Base-by-base conservation (phyloP, 2,113 vertebrate species). In the Rhadina sibilatrix region DNA sequence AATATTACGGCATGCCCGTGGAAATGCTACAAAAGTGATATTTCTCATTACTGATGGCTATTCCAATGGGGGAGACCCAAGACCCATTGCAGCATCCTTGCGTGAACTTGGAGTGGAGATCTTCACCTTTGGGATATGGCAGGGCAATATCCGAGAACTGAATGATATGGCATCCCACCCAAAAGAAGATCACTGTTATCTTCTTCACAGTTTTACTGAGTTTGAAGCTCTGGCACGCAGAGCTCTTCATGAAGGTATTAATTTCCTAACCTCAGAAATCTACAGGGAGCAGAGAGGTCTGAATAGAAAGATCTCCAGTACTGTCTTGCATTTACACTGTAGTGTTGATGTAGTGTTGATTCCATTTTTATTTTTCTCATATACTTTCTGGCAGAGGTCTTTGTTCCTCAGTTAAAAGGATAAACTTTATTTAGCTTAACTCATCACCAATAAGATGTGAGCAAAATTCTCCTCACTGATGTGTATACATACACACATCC, bases 41-140 rank as follows among this genome's bases (percentile, higher is more conserved):
- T 99, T 99, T 97, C 99, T 99, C 78, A 99, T 99, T 95, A 99
- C 99, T 16, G 99, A 99, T 25, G 99, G 99, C 22, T 99, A 99
- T 98, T 99, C 99, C 47, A 99, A 99, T 2, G 99, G 99, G 1
- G 99, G 99, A 31, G 99, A 99, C 95, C 99, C 99, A 8, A 98
- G 99, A 65, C 99, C 99, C 2, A 95, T 99, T 84, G 99, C 99
- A 19, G 98, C 99, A 1, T 98, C 98, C 2, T 98, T 99, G 64
- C 97, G 99, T 65, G 98, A 99, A 37, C 98, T 98, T 33, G 99
- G 99, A 25, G 99, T 99, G 46, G 99, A 99, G 97, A 99, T 99
- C 97, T 99, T 99, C 97, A 99, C 99, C 2, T 97, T 99, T 66
- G 99, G 99, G 47, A 99, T 99, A 97, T 99, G 99, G 99, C 99